Evolutionary conservation across 2,888 invertebrate genomes (phyloP), one percentile per base, ranked within the genome.

Genomic region (Cyaniris semiargus): DNA sequence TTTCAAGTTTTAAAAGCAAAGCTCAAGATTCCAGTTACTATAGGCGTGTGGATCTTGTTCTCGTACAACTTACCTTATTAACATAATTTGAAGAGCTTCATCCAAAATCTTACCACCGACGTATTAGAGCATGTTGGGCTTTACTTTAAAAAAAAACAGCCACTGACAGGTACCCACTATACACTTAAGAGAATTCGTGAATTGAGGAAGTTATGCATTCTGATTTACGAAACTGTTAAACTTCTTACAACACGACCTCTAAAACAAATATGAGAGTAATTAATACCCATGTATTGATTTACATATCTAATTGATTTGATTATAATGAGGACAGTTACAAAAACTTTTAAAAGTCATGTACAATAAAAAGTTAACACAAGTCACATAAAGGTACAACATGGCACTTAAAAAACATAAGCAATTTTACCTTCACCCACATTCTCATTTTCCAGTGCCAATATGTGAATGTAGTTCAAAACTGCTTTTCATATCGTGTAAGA

Each of bases 351-450:
- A 66, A 66, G 15, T 66, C 27, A 66, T 27, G 66, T 66, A 66
- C 66, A 66, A 15, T 18, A 27, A 18, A 27, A 27, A 23, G 23
- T 23, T 23, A 1, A 27, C 15, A 27, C n/a, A n/a, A n/a, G n/a
- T n/a, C n/a, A n/a, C 27, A 66, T 23, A 27, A 60, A 66, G 66
- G 27, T 66, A 66, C 60, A 31, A 27, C 18, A 23, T 48, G 48
- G 21, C 74, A 53, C 23, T 44, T 74, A 76, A 60, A 44, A 72
- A 53, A 76, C 56, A 75, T 60, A 76, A 10, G 31, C 23, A 53
- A 23, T 44, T 13, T 72, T 48, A 74, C 74, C 74, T 74, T 53
- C 74, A 74, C 74, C 48, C 74, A 74, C 74, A 74, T 74, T 48
- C 72, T 48, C 10, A 74, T 74, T 74, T 74, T 13, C 48, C 53